Conservation (phyloP, 2,888 invertebrate genomes). For the Sepiola atlantica region DNA sequence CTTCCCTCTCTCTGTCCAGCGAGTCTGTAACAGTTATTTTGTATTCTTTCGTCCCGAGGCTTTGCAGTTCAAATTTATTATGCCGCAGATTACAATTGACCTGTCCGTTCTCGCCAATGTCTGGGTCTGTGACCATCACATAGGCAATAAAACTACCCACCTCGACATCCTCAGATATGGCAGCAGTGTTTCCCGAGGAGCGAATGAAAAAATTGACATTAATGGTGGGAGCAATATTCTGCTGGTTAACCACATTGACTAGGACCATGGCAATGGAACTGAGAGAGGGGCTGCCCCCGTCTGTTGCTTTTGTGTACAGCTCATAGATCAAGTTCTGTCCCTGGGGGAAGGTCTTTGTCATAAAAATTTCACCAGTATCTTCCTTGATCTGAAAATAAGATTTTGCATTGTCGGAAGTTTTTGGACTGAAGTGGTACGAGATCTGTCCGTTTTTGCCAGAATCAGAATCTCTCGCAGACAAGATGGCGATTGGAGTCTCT, state of each 20-base stretch:
- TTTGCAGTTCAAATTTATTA: background rate
- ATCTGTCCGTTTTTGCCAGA: background rate
- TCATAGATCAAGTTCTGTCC: slow-evolving; percentile 19
- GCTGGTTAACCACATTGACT: background rate
- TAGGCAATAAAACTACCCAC: background rate
- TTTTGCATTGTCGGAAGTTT: background rate
- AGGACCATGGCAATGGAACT: slow-evolving; percentile 12
- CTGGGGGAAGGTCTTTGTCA: slow-evolving; percentile 39
- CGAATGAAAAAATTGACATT: background rate
- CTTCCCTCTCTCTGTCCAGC: background rate
- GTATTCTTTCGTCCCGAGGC: background rate
- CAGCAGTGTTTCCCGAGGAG: background rate
- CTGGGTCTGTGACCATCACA: background rate
- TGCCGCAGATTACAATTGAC: background rate
- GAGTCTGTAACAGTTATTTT: slow-evolving; percentile 2
- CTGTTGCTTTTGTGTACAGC: background rate
- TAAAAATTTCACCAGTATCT: slow-evolving; percentile 52
- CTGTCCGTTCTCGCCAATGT: slow-evolving; percentile 19
- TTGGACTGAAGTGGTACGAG: background rate
- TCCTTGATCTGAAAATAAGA: slow-evolving; percentile 53
- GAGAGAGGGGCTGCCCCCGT: background rate
- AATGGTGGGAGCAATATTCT: slow-evolving; percentile 14
- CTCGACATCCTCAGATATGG: background rate
- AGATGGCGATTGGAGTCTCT: background rate
- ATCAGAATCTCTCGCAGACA: background rate